phyloP scores from a whole-genome alignment of 2,797 vertebrate genomes.

The Aulostomus chinensis region DNA sequence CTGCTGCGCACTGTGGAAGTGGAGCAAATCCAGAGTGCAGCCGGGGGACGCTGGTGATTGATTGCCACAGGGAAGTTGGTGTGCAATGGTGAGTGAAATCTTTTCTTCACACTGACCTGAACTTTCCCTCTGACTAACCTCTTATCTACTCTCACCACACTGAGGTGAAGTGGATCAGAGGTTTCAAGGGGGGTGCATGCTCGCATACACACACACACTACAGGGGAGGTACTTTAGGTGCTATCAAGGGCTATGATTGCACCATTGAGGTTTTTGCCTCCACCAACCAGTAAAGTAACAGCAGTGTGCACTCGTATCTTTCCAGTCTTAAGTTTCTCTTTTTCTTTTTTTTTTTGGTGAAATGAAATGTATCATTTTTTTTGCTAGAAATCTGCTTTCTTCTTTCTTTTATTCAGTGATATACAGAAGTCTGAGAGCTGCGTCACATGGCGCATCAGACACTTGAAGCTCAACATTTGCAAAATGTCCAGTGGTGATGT shows the following conservation, averaged over 20 bases:
- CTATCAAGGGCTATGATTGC: slow-evolving; percentile 7
- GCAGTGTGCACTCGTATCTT: too few species aligned
- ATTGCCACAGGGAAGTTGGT: slow-evolving; percentile 24
- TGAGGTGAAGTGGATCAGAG: slow-evolving; percentile 27
- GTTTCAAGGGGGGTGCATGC: slow-evolving; percentile 23
- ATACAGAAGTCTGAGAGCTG: too few species aligned
- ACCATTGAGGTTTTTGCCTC: too few species aligned
- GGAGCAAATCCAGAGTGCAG: slow-evolving; percentile 16
- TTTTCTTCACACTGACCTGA: slow-evolving; percentile 40
- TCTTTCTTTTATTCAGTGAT: too few species aligned
- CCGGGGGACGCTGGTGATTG: slow-evolving; percentile 30
- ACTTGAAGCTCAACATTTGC: too few species aligned
- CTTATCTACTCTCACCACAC: slow-evolving; percentile 22
- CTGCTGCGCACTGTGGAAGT: slow-evolving; percentile 9
- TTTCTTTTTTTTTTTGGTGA: too few species aligned
- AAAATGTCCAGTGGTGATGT: too few species aligned
- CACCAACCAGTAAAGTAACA: too few species aligned
- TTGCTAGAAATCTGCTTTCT: too few species aligned
- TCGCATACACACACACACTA: slow-evolving; percentile 7
- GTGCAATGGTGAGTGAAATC: slow-evolving; percentile 49
- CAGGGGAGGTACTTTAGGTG: slow-evolving; percentile 21
- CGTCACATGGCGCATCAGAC: too few species aligned
- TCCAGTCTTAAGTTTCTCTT: too few species aligned
- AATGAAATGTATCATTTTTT: too few species aligned
- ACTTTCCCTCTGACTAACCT: slow-evolving; percentile 43